These are phyloP conservation scores for Stegodyphus dumicola DNA, from an alignment of 1,140 invertebrate species.

Conservation along the genomic window DNA sequence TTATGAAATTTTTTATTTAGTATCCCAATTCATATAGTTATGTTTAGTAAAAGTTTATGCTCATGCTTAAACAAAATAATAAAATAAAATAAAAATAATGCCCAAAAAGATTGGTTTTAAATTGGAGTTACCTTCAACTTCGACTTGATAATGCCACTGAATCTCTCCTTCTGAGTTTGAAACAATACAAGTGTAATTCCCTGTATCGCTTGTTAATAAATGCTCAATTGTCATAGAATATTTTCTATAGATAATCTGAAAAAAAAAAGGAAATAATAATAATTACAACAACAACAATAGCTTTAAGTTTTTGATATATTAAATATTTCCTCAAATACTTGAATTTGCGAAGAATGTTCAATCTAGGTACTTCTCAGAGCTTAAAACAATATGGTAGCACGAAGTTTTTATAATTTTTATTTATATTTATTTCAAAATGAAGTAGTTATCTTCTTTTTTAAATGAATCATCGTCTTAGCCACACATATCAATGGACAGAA, in stretches of 20 bases:
- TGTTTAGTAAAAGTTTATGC: no score
- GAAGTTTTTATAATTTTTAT: no score
- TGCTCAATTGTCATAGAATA: constrained; percentile 48
- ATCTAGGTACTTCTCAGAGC: no score
- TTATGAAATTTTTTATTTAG: no score
- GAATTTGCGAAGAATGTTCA: neutral
- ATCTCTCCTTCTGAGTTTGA: constrained; percentile 63
- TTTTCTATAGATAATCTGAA: constrained; percentile 47
- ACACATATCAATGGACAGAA: no score
- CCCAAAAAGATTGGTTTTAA: neutral
- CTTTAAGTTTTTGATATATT: neutral
- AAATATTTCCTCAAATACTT: neutral
- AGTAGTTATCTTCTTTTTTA: no score
- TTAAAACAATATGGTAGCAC: no score
- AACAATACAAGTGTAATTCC: constrained; percentile 65
- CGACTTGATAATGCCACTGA: constrained; percentile 38
- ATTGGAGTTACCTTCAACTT: constrained; percentile 27
- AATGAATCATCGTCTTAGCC: no score
- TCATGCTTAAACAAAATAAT: no score
- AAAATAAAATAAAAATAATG: no score
- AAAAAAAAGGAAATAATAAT: neutral
- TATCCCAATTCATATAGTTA: no score
- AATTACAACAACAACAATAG: neutral
- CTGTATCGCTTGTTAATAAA: constrained; percentile 60
- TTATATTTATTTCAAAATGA: no score